Conservation (phyloP, 2,888 invertebrate genomes). For the Lathronympha strigana region DNA sequence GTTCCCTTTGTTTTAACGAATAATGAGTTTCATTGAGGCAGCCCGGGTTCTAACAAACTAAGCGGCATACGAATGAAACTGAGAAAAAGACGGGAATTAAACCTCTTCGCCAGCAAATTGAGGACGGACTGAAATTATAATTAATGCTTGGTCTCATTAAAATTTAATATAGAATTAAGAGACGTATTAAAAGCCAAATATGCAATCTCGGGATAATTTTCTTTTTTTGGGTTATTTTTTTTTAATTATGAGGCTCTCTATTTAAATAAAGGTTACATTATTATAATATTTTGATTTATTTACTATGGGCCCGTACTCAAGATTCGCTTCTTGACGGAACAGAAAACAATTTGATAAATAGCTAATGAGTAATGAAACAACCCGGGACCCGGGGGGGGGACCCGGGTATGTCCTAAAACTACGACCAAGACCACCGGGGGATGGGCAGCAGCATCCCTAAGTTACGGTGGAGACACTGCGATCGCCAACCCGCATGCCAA, state of each 20-base stretch:
- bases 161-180: slow-evolving; percentile 24
- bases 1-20: slow-evolving; percentile 57
- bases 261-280: neutral
- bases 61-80: slow-evolving; percentile 56
- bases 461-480: too few relatives aligned
- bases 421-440: too few relatives aligned
- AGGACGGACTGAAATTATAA: slow-evolving; percentile 36
- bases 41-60: slow-evolving; percentile 51
- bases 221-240: neutral
- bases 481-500: too few relatives aligned
- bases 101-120: slow-evolving; percentile 37
- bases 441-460: too few relatives aligned
- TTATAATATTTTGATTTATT: neutral
- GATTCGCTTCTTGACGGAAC: too few relatives aligned
- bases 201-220: slow-evolving; percentile 12
- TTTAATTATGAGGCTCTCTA: neutral
- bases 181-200: slow-evolving; percentile 8
- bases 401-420: too few relatives aligned
- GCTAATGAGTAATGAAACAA: too few relatives aligned
- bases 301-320: neutral
- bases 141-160: slow-evolving; percentile 28
- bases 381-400: too few relatives aligned
- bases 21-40: slow-evolving; percentile 57
- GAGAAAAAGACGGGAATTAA: slow-evolving; percentile 38
- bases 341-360: too few relatives aligned